A percentile compares a stretch with the other conserved stretches of the same genome.
Conservation (phyloP, 2,797 vertebrate genomes). For the Leptodactylus fallax region DNA sequence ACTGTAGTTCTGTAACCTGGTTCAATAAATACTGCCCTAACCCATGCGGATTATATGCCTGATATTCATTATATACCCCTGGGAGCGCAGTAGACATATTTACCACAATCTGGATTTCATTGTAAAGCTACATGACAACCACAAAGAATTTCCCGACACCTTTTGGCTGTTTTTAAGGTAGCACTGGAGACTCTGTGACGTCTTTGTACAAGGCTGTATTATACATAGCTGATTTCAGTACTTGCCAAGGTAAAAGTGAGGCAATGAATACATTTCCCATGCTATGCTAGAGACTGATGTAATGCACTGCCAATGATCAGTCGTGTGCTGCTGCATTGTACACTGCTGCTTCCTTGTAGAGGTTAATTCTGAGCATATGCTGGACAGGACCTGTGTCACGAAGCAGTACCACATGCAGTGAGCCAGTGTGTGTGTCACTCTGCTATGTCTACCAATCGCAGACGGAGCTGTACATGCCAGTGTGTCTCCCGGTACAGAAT, state of each 20-base stretch:
- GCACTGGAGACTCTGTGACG: background rate
- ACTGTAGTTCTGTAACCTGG: no score
- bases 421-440: slow-evolving; percentile 34
- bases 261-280: background rate
- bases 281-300: background rate
- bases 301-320: no score
- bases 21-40: no score
- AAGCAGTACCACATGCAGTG: slow-evolving; percentile 39
- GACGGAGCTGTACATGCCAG: slow-evolving; percentile 23
- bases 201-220: background rate
- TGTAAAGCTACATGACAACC: no score
- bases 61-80: no score
- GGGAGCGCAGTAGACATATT: no score
- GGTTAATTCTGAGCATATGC: background rate
- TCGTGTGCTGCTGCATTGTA: background rate
- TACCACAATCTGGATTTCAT: no score
- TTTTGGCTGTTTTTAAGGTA: no score
- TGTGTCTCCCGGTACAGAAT: slow-evolving; percentile 51
- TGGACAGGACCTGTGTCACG: slow-evolving; percentile 35
- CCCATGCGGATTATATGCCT: no score
- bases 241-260: background rate
- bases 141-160: no score
- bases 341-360: slow-evolving; percentile 2
- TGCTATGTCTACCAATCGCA: slow-evolving; percentile 27
- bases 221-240: background rate